Conservation (phyloP, 2,888 invertebrate species). For the Hirudinaria manillensis region DNA sequence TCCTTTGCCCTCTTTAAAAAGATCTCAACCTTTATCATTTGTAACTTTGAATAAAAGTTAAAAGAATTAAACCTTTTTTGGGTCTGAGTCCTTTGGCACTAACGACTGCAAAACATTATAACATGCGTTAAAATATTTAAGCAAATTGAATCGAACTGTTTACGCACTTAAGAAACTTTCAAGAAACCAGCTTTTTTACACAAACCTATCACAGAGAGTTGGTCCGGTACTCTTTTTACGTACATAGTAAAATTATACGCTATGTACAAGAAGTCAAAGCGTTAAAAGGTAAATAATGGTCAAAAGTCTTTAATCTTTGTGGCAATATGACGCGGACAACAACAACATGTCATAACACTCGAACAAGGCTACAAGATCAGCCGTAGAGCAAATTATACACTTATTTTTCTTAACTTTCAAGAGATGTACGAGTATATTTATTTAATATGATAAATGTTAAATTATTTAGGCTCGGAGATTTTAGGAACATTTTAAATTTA, state of each 20-base stretch:
- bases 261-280: neutral
- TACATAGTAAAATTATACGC: neutral
- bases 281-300: neutral
- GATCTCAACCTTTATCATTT: neutral
- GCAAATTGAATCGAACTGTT: neutral
- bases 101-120: conserved; percentile 44
- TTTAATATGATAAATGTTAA: too few species aligned
- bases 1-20: conserved; percentile 15
- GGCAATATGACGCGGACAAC: too few species aligned
- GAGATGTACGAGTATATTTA: too few species aligned
- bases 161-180: neutral
- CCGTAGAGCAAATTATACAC: too few species aligned
- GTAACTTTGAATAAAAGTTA: neutral
- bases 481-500: too few species aligned
- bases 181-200: neutral
- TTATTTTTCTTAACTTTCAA: too few species aligned
- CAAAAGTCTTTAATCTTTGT: too few species aligned
- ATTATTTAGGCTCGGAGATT: too few species aligned
- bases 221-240: conserved; percentile 1
- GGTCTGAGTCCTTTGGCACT: conserved; percentile 47
- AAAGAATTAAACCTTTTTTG: conserved; percentile 35
- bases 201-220: conserved; percentile 3
- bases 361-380: too few species aligned
- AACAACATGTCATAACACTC: too few species aligned
- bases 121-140: neutral